phyloP scores from a whole-genome alignment of 2,797 vertebrate genomes.

The Emydoidea blandingii region DNA sequence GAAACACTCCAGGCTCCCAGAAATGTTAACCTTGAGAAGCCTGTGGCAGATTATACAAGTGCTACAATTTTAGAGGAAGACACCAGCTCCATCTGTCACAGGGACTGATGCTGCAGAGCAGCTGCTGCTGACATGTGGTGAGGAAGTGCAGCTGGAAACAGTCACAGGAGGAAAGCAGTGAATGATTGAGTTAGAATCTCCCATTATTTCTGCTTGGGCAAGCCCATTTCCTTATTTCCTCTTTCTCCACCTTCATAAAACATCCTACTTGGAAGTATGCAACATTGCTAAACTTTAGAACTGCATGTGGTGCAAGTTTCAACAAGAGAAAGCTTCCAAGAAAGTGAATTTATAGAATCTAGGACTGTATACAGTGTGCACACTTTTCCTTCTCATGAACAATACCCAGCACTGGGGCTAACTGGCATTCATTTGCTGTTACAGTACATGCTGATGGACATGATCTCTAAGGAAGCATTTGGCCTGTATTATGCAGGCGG shows the following conservation, averaged over 20 bases:
- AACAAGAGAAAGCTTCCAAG: background rate
- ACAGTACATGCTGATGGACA: background rate
- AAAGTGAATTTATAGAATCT: background rate
- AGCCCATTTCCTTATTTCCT: background rate
- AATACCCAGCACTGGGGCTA: background rate
- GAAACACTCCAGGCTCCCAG: slow-evolving; percentile 40
- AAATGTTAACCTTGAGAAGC: background rate
- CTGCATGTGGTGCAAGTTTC: background rate
- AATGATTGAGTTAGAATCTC: slow-evolving; percentile 14
- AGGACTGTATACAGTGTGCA: background rate
- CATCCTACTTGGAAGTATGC: background rate
- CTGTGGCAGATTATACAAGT: background rate
- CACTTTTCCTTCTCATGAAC: background rate
- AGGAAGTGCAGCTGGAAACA: slow-evolving; percentile 55
- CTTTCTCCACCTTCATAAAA: background rate
- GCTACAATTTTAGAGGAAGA: slow-evolving; percentile 56
- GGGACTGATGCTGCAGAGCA: slow-evolving; percentile 43
- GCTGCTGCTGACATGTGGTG: slow-evolving; percentile 51
- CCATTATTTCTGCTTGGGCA: slow-evolving; percentile 24
- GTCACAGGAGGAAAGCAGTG: slow-evolving; percentile 41
- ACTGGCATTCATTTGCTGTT: background rate
- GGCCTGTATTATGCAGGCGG: background rate
- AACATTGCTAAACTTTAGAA: background rate
- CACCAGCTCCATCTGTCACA: slow-evolving; percentile 69
- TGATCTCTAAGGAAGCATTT: background rate